A percentile compares a stretch with the other conserved stretches of the same genome.
Evolutionary conservation across 2,113 vertebrate species (phyloP).

Genomic region (Stomatorhinus ivindoensis): DNA sequence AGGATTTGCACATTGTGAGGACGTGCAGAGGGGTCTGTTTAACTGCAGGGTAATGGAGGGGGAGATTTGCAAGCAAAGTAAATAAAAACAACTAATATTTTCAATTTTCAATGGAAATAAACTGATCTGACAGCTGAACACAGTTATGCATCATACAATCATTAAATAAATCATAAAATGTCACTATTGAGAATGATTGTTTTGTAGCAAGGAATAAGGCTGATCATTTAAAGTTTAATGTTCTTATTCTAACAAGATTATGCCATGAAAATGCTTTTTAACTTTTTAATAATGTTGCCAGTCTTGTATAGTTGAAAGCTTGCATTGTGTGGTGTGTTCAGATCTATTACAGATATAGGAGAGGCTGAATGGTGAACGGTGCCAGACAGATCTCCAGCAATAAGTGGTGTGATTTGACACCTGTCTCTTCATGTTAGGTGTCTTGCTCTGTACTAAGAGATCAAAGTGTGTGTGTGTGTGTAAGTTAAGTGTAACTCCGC

Average conservation of each 20-base stretch:
- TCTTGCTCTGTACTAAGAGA: constrained; percentile 91
- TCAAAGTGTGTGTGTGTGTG: constrained; percentile 66
- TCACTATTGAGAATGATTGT: not conserved
- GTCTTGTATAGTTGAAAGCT: constrained; percentile 21
- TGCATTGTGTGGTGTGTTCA: constrained; percentile 43
- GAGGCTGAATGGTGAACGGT: constrained; percentile 56
- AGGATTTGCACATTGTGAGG: not conserved
- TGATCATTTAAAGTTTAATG: not conserved
- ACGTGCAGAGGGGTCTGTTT: not conserved
- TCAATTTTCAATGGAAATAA: not conserved
- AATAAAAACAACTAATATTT: not conserved
- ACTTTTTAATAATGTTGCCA: not conserved
- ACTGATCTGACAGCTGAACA: not conserved
- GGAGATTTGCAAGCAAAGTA: not conserved
- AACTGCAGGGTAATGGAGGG: not conserved
- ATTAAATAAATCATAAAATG: constrained; percentile 4
- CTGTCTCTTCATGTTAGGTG: constrained; percentile 79
- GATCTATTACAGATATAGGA: constrained; percentile 70
- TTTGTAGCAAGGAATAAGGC: not conserved
- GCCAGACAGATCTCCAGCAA: constrained; percentile 85
- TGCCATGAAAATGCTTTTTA: not conserved
- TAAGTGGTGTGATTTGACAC: constrained; percentile 78
- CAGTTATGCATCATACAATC: not conserved
- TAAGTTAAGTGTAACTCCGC: not conserved
- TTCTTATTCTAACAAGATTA: not conserved